Evolutionary conservation across 2,888 invertebrate species (phyloP).

Genomic region (Endomychus coccineus): DNA sequence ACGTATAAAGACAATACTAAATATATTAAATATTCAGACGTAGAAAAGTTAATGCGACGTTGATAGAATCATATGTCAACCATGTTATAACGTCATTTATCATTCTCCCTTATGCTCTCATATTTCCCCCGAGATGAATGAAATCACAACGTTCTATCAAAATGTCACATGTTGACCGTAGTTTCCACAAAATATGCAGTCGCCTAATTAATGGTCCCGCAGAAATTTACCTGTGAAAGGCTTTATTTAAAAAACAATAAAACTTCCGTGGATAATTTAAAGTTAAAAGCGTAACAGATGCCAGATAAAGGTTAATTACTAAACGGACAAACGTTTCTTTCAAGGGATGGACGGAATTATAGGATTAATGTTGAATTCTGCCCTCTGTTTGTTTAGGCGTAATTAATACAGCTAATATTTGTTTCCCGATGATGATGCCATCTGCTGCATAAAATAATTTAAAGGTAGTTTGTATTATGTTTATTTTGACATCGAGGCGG

Average conservation of each 20-base stretch:
- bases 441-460: conserved; percentile 17
- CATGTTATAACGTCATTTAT: conserved; percentile 28
- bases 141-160: conserved; percentile 30
- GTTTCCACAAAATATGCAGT: conserved; percentile 5
- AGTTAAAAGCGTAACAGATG: conserved; percentile 26
- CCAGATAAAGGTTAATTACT: conserved; percentile 31
- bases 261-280: conserved; percentile 13
- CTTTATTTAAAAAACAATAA: conserved; percentile 15
- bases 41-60: conserved; percentile 21
- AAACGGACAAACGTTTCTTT: conserved; percentile 29
- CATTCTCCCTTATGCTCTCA: conserved; percentile 20
- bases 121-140: conserved; percentile 27
- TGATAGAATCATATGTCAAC: conserved; percentile 28
- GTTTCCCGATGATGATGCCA: conserved; percentile 23
- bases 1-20: no score
- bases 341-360: conserved; percentile 22
- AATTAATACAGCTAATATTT: conserved; percentile 31
- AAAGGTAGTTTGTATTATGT: conserved; percentile 13
- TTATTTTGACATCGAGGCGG: conserved; percentile 6
- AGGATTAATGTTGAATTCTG: conserved; percentile 26
- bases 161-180: conserved; percentile 30
- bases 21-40: conserved; percentile 17
- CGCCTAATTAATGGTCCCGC: conserved; percentile 21
- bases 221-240: conserved; percentile 20
- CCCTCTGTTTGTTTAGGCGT: conserved; percentile 21